Evolutionary conservation across 1,140 invertebrate species (phyloP).

Genomic region (Cydia amplana): DNA sequence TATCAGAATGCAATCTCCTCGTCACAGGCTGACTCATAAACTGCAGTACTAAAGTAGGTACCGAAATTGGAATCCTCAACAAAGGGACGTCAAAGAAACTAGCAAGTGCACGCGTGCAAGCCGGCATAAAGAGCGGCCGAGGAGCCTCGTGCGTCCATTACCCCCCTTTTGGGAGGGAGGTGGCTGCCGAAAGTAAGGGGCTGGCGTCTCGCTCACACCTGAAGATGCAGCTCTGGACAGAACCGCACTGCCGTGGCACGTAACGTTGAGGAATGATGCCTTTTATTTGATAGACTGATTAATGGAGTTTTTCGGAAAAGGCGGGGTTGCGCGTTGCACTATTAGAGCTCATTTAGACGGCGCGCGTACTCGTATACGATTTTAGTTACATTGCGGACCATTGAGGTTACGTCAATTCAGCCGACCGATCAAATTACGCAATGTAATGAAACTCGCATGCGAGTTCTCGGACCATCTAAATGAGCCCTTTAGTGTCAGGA

Average conservation of each 20-base stretch:
- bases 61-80: conserved; percentile 76
- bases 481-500: no score
- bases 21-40: conserved; percentile 49
- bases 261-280: conserved; percentile 69
- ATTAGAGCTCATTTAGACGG: no score
- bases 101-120: conserved; percentile 74
- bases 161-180: conserved; percentile 46
- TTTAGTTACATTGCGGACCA: no score
- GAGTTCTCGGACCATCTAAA: no score
- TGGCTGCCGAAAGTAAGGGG: conserved; percentile 61
- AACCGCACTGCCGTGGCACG: conserved; percentile 64
- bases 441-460: no score
- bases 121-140: conserved; percentile 70
- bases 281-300: conserved; percentile 40
- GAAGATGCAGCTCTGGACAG: conserved; percentile 75
- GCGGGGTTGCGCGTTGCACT: background rate
- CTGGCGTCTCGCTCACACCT: conserved; percentile 64
- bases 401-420: no score
- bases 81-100: conserved; percentile 78
- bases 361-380: no score
- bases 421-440: no score
- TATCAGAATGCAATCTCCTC: conserved; percentile 35
- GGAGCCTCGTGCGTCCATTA: conserved; percentile 76
- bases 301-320: background rate
- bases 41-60: conserved; percentile 48